Conservation (phyloP, 2,888 invertebrate genomes). For the Meghimatium bilineatum region DNA sequence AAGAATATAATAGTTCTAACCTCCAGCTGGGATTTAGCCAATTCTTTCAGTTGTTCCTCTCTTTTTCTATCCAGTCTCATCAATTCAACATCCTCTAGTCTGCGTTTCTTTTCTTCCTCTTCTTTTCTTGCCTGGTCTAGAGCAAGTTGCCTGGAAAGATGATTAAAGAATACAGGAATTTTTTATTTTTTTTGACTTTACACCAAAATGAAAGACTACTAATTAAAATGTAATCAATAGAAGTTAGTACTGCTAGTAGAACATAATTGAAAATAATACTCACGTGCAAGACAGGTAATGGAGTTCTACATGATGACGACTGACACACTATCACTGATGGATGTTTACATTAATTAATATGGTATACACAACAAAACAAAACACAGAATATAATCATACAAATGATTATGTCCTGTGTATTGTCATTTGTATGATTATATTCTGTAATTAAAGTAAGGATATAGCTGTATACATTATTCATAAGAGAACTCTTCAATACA, state of each 20-base stretch:
- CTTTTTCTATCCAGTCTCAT: constrained; percentile 63
- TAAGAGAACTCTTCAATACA: background rate
- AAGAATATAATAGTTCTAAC: constrained; percentile 29
- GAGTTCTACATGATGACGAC: too few species aligned
- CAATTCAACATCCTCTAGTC: constrained; percentile 62
- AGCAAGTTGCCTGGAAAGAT: constrained; percentile 33
- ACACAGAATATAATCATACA: too few species aligned
- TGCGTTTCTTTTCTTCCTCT: constrained; percentile 47
- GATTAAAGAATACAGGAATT: background rate
- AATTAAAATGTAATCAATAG: background rate
- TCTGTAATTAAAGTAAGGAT: background rate
- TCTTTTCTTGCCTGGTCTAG: constrained; percentile 39
- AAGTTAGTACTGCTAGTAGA: too few species aligned
- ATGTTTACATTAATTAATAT: too few species aligned
- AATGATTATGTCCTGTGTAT: too few species aligned
- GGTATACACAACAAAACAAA: too few species aligned
- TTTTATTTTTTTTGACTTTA: background rate
- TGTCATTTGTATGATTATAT: too few species aligned
- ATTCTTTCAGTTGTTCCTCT: constrained; percentile 59
- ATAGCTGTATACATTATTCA: background rate
- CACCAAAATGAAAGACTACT: background rate
- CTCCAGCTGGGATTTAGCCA: constrained; percentile 51
- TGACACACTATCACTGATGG: too few species aligned
- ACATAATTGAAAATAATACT: too few species aligned
- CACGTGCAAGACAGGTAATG: too few species aligned